Base-by-base conservation (phyloP, 92 coral and sea anemone species). In the Virgularia gustaviana region DNA sequence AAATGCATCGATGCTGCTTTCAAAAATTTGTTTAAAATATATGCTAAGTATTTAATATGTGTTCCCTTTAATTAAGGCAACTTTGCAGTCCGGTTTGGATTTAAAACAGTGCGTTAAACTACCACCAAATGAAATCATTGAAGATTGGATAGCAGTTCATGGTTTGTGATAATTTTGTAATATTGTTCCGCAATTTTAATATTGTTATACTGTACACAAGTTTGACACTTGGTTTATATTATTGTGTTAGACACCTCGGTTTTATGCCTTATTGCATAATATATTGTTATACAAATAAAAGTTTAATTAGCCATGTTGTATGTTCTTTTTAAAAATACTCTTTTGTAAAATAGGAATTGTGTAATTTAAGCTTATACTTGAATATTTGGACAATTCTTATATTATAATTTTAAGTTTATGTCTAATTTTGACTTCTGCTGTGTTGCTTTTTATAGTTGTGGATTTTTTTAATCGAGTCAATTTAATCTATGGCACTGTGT, bases 71-170 rank as follows among this genome's bases (percentile, higher is more conserved):
- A 72, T 57, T 19, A 45, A 92, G 98, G 98, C 98, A 8, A 84
- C 98, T 0, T 80, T 92, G 24, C 96, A 87, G 59, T 85, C 98
- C 3, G 98, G 98, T 12, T 83, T 92, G 13, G 81, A 89, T 13
- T 49, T 92, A 37, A 89, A 78, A 44, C 90, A 87, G 60, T 92
- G 98, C 45, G 98, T 92, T 35, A 92, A 77, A 65, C 76, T 92
- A 7, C 98, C 98, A 9, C 85, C 89, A 30, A 96, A 86, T 38
- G 96, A 92, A 71, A 88, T 82, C n/a, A 42, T 80, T 15, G 90
- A 89, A 33, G 98, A 92, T 61, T 92, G 98, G 98, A 89, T 92
- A 0, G 98, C 98, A 1, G 96, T 92, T 8, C 98, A 92, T 58
- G 86, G 98, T 92, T 80, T 59, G 83, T 75, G 82, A n/a, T 3